phyloP scores from a whole-genome alignment of 2,888 invertebrate genomes.

The Perizoma affinitatum region DNA sequence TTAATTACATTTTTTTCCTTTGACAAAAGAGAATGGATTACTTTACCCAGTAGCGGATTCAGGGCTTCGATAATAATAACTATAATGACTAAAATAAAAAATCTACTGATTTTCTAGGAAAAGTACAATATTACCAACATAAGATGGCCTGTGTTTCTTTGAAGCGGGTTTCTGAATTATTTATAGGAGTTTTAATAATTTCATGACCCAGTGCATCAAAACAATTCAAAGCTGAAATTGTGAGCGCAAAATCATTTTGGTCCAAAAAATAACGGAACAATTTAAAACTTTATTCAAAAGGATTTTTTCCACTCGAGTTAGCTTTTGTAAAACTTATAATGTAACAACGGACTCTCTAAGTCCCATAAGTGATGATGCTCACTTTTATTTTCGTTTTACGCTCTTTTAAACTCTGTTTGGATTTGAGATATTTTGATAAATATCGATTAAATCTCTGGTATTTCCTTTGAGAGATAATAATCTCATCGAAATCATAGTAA shows the following conservation, averaged over 20 bases:
- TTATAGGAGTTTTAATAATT: slow-evolving; percentile 4
- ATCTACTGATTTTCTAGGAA: too few species aligned
- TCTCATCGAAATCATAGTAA: too few species aligned
- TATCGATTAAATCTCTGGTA: too few species aligned
- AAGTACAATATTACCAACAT: too few species aligned
- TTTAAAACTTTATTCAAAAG: slow-evolving; percentile 28
- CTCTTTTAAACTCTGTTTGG: not conserved
- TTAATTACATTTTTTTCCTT: too few species aligned
- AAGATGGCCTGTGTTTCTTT: too few species aligned
- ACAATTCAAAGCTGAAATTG: slow-evolving; percentile 12
- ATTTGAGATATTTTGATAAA: too few species aligned
- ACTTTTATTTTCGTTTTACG: slow-evolving; percentile 25
- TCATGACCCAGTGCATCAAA: slow-evolving; percentile 13
- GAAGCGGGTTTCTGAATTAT: slow-evolving; percentile 1
- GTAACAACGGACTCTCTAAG: slow-evolving; percentile 27
- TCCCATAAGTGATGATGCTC: slow-evolving; percentile 17
- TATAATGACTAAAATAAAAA: too few species aligned
- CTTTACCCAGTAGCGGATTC: too few species aligned
- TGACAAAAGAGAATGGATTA: too few species aligned
- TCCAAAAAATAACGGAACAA: slow-evolving; percentile 22
- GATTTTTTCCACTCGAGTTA: slow-evolving; percentile 25
- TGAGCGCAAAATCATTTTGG: slow-evolving; percentile 12
- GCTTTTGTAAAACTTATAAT: slow-evolving; percentile 29
- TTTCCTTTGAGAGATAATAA: too few species aligned
- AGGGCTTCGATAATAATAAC: too few species aligned